Evolutionary conservation across 2,888 invertebrate species (phyloP).

Genomic region (Ferrisia virgata): DNA sequence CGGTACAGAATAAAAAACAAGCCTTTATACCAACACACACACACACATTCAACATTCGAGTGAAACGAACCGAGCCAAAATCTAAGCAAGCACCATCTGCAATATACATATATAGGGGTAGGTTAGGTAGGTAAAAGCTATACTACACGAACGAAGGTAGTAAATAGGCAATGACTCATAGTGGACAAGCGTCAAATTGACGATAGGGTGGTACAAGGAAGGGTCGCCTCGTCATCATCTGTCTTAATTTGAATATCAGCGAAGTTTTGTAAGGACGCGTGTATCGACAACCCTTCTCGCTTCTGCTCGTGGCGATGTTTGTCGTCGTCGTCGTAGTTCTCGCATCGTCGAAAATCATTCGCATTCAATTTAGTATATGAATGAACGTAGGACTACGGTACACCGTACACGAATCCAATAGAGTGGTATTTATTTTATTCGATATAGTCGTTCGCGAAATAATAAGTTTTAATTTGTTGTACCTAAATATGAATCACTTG

Average conservation of each 20-base stretch:
- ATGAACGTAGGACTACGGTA: too few relatives aligned
- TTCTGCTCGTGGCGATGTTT: background rate
- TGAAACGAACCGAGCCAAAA: background rate
- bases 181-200: background rate
- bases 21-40: background rate
- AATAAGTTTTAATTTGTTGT: too few relatives aligned
- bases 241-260: constrained; percentile 29
- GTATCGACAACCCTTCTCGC: background rate
- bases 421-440: too few relatives aligned
- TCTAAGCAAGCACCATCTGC: background rate
- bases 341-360: background rate
- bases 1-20: background rate
- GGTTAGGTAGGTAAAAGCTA: too few relatives aligned
- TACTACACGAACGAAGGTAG: too few relatives aligned
- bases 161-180: constrained; percentile 5
- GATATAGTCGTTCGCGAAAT: too few relatives aligned
- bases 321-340: background rate
- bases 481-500: too few relatives aligned
- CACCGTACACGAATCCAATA: too few relatives aligned
- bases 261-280: background rate
- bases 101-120: background rate
- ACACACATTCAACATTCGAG: too few relatives aligned
- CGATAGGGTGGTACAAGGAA: background rate
- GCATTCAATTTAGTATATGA: background rate
- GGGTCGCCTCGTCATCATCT: constrained; percentile 25